These are phyloP conservation scores for Gila orcuttii DNA, from an alignment of 2,113 vertebrate genomes.

Conservation along the genomic window DNA sequence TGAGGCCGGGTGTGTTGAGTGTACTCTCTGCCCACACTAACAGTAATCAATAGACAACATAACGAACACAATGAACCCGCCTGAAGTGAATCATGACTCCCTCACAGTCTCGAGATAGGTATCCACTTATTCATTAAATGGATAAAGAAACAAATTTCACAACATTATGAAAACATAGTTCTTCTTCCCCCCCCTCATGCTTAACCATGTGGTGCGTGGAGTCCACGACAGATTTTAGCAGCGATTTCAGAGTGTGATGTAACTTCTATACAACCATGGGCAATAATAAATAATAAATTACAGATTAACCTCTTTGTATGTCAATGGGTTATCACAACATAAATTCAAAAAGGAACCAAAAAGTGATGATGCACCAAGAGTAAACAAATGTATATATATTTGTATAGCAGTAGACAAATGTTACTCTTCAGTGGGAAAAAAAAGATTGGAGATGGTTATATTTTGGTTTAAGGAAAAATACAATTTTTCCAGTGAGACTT, in stretches of 20 bases:
- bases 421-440: no score
- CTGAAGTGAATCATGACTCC: constrained; percentile 34
- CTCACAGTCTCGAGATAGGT: constrained; percentile 4
- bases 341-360: not conserved
- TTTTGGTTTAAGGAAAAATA: no score
- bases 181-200: not conserved
- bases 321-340: not conserved
- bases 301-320: not conserved
- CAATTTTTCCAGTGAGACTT: not conserved
- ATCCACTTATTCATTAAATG: constrained; percentile 38
- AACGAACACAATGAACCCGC: constrained; percentile 14
- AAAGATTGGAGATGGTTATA: no score
- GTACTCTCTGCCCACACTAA: constrained; percentile 31
- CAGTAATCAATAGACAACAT: constrained; percentile 42
- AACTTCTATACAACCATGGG: not conserved
- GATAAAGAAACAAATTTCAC: constrained; percentile 18
- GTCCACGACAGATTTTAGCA: not conserved
- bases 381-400: no score
- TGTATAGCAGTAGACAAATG: not conserved
- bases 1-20: constrained; percentile 16
- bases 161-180: constrained; percentile 9
- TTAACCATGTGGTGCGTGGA: not conserved
- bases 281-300: not conserved
- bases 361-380: not conserved
- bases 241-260: not conserved